Evolutionary conservation across 2,888 invertebrate genomes (phyloP).

Genomic region (Andricus quercusramuli): DNA sequence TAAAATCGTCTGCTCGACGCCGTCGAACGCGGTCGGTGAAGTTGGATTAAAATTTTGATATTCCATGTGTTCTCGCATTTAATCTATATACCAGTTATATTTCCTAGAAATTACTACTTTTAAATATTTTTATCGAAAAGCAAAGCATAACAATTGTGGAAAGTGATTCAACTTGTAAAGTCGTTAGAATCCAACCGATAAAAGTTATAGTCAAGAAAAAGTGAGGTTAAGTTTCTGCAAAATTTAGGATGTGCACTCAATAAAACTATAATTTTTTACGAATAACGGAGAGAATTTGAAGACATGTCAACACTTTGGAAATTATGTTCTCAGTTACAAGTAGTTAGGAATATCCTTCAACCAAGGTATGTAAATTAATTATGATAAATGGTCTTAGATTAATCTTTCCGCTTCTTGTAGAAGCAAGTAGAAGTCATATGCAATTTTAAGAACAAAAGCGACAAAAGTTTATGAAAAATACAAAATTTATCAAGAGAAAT

Average conservation of each 20-base stretch:
- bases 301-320: conserved; percentile 24
- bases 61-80: not conserved
- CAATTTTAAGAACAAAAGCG: too few relatives aligned
- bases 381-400: not conserved
- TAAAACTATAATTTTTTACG: not conserved
- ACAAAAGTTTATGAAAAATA: not conserved
- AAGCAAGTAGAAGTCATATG: too few relatives aligned
- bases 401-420: not conserved
- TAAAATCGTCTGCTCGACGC: too few relatives aligned
- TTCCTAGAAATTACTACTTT: not conserved
- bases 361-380: conserved; percentile 61
- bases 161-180: not conserved
- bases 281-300: not conserved
- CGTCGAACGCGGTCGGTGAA: not conserved
- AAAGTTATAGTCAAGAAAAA: not conserved
- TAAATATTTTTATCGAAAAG: not conserved
- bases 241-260: not conserved
- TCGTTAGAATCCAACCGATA: not conserved
- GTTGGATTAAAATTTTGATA: not conserved
- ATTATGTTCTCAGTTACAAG: conserved; percentile 48
- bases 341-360: conserved; percentile 63
- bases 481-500: not conserved
- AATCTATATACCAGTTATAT: not conserved
- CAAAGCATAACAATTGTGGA: not conserved
- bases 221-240: not conserved